Evolutionary conservation across 1,140 invertebrate genomes (phyloP).

Genomic region (Caenorhabditis remanei): DNA sequence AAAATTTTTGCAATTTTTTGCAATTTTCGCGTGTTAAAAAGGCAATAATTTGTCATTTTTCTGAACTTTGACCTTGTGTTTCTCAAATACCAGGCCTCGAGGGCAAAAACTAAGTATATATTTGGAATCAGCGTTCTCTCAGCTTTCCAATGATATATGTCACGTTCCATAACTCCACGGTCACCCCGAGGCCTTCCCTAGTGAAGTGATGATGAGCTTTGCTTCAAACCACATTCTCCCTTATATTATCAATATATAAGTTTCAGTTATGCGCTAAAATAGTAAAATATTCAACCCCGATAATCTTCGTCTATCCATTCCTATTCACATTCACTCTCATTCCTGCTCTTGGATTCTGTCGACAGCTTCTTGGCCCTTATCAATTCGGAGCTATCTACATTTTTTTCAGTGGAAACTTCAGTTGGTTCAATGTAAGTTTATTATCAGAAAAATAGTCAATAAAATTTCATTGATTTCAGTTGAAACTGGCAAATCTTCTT

Average conservation of each 20-base stretch:
- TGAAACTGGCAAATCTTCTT: not conserved
- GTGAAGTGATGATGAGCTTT: not conserved
- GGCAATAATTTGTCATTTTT: too few species aligned
- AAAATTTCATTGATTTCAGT: not conserved
- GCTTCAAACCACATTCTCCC: not conserved
- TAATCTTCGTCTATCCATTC: not conserved
- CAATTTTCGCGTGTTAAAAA: too few species aligned
- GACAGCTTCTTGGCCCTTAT: slow-evolving; percentile 5
- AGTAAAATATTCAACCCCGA: not conserved
- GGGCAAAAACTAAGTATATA: too few species aligned
- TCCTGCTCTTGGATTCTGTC: slow-evolving; percentile 2
- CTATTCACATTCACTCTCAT: slow-evolving; percentile 1
- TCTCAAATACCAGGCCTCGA: too few species aligned
- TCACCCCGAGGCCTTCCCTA: too few species aligned
- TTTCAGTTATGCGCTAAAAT: not conserved
- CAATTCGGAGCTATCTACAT: slow-evolving; percentile 8
- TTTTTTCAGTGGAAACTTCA: not conserved
- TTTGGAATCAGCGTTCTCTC: too few species aligned
- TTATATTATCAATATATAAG: too few species aligned
- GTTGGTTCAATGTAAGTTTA: slow-evolving; percentile 11
- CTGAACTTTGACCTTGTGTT: too few species aligned
- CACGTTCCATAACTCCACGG: too few species aligned
- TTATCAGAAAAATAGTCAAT: not conserved
- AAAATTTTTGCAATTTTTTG: too few species aligned
- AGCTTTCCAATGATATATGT: too few species aligned